Evolutionary conservation across 2,797 vertebrate genomes (phyloP).

Genomic region (Thunnus albacares): DNA sequence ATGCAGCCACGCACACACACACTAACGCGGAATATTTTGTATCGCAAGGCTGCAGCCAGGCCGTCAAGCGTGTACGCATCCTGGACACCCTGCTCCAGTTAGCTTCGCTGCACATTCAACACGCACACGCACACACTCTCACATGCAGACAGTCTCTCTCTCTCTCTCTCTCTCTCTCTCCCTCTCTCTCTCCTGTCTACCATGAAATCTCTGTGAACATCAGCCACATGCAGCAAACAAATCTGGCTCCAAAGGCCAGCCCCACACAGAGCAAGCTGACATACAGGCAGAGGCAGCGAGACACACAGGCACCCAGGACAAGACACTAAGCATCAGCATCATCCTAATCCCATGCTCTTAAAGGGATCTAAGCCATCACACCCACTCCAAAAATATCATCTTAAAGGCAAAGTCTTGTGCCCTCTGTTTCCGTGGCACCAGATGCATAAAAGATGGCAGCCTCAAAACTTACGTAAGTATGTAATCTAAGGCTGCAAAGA

Average conservation of each 20-base stretch:
- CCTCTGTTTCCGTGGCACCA: slow-evolving; percentile 29
- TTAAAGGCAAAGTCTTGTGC: slow-evolving; percentile 62
- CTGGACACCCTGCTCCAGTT: slow-evolving; percentile 80
- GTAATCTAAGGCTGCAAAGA: neutral
- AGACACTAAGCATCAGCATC: slow-evolving; percentile 81
- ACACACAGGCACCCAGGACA: slow-evolving; percentile 66
- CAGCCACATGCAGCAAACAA: slow-evolving; percentile 71
- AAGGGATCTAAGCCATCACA: slow-evolving; percentile 67
- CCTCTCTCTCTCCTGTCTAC: slow-evolving; percentile 38
- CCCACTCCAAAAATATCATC: slow-evolving; percentile 67
- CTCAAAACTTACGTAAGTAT: neutral
- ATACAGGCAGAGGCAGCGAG: slow-evolving; percentile 73
- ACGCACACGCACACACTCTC: slow-evolving; percentile 43
- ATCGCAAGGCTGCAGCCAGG: slow-evolving; percentile 64
- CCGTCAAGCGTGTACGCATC: slow-evolving; percentile 67
- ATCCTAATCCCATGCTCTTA: slow-evolving; percentile 71
- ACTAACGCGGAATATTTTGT: slow-evolving; percentile 42
- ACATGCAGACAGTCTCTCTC: neutral
- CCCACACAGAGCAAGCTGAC: slow-evolving; percentile 68
- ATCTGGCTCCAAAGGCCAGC: slow-evolving; percentile 68
- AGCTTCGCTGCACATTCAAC: slow-evolving; percentile 73
- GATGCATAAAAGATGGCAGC: slow-evolving; percentile 27
- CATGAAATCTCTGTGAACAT: slow-evolving; percentile 71
- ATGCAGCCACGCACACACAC: slow-evolving; percentile 42
- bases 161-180: neutral